Evolutionary conservation across 1,140 invertebrate genomes (phyloP).

Genomic region (Cardiocondyla obscurior): DNA sequence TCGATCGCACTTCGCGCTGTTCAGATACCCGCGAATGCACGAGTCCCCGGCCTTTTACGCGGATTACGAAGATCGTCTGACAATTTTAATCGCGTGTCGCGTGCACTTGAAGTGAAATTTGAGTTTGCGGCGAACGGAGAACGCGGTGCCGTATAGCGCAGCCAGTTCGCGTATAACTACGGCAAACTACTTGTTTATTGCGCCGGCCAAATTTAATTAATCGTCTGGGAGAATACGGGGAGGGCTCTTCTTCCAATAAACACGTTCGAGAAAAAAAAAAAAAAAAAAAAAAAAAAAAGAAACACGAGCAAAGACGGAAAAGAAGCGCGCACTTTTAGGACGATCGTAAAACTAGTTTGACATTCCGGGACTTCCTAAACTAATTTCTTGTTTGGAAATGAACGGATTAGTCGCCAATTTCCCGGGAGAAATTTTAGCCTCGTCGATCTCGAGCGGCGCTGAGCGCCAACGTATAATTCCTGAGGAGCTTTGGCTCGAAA

Average conservation of each 20-base stretch:
- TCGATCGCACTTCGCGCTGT: constrained; percentile 28
- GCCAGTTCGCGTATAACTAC: background rate
- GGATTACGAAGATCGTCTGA: background rate
- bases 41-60: background rate
- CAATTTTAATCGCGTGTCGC: background rate
- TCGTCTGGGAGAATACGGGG: no score
- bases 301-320: background rate
- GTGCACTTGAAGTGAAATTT: background rate
- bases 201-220: background rate
- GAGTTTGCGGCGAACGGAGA: background rate
- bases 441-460: constrained; percentile 41
- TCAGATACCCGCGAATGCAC: constrained; percentile 23
- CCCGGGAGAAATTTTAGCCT: constrained; percentile 52
- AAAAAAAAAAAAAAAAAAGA: no score
- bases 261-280: no score
- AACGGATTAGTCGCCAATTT: constrained; percentile 57
- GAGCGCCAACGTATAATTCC: constrained; percentile 53
- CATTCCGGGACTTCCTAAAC: constrained; percentile 25
- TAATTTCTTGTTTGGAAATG: constrained; percentile 56
- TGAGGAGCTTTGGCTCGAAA: constrained; percentile 46
- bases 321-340: background rate
- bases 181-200: background rate
- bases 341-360: constrained; percentile 32
- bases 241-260: no score
- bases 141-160: background rate